Evolutionary conservation across 2,888 invertebrate species (phyloP).

Genomic region (Acrocyrtus sp.): DNA sequence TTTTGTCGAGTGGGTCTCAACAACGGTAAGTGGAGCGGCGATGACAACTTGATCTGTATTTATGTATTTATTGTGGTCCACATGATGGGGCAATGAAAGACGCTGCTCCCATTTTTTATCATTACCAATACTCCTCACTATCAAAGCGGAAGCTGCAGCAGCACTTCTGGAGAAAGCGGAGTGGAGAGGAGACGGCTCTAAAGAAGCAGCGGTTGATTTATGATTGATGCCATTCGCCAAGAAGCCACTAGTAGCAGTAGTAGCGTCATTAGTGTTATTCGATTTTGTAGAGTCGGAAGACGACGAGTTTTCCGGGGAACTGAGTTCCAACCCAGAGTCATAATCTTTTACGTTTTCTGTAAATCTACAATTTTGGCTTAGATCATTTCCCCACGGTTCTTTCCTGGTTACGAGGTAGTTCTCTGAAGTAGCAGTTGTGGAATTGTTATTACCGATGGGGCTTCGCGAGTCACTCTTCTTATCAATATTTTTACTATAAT

Average conservation of each 20-base stretch:
- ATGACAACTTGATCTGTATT: constrained; percentile 42
- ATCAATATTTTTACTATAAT: neutral
- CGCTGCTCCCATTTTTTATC: constrained; percentile 15
- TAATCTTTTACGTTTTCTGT: constrained; percentile 44
- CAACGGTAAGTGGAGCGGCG: constrained; percentile 45
- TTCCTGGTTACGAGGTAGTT: constrained; percentile 18
- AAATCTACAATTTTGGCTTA: constrained; percentile 21
- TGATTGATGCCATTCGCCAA: constrained; percentile 23
- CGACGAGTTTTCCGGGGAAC: constrained; percentile 58
- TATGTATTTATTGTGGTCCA: constrained; percentile 22
- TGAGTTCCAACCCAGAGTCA: constrained; percentile 62
- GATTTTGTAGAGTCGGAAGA: constrained; percentile 17
- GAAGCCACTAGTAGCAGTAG: neutral
- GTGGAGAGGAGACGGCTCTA: too few species aligned
- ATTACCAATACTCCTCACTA: constrained; percentile 9
- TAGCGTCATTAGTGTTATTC: neutral
- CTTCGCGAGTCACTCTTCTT: too few species aligned
- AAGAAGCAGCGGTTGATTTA: too few species aligned
- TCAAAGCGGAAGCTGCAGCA: neutral
- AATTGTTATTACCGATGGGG: neutral
- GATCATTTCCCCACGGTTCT: neutral
- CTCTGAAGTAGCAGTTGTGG: neutral
- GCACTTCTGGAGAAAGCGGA: neutral
- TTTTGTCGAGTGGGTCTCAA: neutral
- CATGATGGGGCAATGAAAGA: constrained; percentile 2